Evolutionary conservation across 2,888 invertebrate species (phyloP).

Genomic region (Apamea crenata): DNA sequence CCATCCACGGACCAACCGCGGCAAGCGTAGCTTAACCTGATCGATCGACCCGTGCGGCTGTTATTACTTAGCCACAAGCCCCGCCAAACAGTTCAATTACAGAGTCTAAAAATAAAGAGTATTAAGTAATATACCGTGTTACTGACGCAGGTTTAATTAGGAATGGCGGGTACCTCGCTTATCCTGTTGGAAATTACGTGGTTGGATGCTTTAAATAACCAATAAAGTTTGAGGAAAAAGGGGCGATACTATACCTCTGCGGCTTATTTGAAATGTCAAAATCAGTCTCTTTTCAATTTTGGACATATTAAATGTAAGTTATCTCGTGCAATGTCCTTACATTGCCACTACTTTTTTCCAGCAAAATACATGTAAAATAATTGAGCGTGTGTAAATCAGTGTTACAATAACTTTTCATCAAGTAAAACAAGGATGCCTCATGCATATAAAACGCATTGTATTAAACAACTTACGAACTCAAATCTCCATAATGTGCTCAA

Average conservation of each 20-base stretch:
- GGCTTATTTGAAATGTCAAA: background rate
- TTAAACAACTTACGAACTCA: slow-evolving; percentile 52
- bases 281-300: background rate
- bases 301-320: background rate
- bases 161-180: background rate
- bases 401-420: background rate
- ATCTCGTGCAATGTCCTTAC: background rate
- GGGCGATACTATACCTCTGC: background rate
- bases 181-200: background rate
- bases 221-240: background rate
- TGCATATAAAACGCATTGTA: slow-evolving; percentile 18
- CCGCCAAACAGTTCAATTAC: slow-evolving; percentile 22
- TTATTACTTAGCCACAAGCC: too few relatives aligned
- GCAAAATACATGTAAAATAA: background rate
- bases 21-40: too few relatives aligned
- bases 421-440: slow-evolving; percentile 4
- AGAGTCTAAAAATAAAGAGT: slow-evolving; percentile 9
- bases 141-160: slow-evolving; percentile 7
- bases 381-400: background rate
- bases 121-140: background rate
- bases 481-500: slow-evolving; percentile 53
- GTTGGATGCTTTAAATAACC: background rate
- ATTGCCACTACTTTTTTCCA: background rate
- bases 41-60: too few relatives aligned
- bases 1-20: too few relatives aligned